phyloP scores from a whole-genome alignment of 1,140 invertebrate species.

The Drosophila bocqueti region DNA sequence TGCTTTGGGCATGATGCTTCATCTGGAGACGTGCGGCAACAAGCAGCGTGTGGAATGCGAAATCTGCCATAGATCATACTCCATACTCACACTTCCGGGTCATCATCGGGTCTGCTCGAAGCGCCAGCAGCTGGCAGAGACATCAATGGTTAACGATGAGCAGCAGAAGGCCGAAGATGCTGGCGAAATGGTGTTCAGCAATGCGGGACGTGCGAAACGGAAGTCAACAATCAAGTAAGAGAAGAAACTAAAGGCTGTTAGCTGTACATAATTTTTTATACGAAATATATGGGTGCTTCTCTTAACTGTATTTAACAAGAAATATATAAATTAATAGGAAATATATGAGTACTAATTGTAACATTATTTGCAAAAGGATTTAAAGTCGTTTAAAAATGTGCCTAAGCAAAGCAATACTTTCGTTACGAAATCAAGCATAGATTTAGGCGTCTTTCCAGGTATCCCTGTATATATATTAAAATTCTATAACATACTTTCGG shows the following conservation, averaged over 20 bases:
- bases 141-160: background rate
- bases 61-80: constrained; percentile 49
- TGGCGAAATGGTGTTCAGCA: constrained; percentile 51
- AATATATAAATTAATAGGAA: too few species aligned
- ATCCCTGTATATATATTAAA: too few species aligned
- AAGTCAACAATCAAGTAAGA: constrained; percentile 68
- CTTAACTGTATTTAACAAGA: background rate
- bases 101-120: constrained; percentile 51
- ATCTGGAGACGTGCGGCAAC: constrained; percentile 66
- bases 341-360: background rate
- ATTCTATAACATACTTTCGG: background rate
- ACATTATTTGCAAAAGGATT: background rate
- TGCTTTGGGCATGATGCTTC: constrained; percentile 60
- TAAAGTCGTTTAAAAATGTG: background rate
- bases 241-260: background rate
- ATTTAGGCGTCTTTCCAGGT: too few species aligned
- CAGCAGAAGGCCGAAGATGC: background rate
- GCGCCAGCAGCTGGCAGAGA: background rate
- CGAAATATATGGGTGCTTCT: background rate
- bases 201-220: constrained; percentile 67
- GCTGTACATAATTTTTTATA: background rate
- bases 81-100: constrained; percentile 9
- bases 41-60: constrained; percentile 52
- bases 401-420: background rate
- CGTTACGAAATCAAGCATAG: background rate